phyloP scores from a whole-genome alignment of 1,140 invertebrate genomes.

The Papilio dardanus region DNA sequence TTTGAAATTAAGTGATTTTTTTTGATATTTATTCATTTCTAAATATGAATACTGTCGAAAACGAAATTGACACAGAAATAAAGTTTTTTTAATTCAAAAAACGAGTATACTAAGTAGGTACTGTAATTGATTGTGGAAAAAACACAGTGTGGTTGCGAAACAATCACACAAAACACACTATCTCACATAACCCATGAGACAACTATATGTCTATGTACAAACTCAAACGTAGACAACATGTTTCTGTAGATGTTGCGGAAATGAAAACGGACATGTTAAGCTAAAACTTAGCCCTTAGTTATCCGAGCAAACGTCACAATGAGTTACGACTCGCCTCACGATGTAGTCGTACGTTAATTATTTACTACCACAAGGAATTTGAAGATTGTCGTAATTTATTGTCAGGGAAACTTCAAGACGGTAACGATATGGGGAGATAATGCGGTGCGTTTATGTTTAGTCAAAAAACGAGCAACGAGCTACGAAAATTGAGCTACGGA shows the following conservation, averaged over 20 bases:
- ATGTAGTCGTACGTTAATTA: constrained; percentile 14
- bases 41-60: no score
- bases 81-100: no score
- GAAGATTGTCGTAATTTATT: constrained; percentile 24
- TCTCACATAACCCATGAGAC: no score
- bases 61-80: no score
- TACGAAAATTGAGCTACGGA: no score
- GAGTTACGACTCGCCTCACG: background rate
- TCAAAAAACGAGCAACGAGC: no score
- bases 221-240: background rate
- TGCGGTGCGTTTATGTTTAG: background rate
- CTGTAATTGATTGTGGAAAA: no score
- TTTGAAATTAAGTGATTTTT: background rate
- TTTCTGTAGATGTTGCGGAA: background rate
- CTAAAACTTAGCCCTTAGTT: background rate
- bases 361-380: constrained; percentile 24
- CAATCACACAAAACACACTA: no score
- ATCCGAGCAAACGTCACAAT: constrained; percentile 21
- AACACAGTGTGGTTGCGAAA: no score
- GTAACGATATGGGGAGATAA: background rate
- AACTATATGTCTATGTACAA: no score
- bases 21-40: background rate
- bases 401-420: background rate
- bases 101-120: no score
- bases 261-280: background rate